Conservation (phyloP, 2,113 vertebrate genomes). For the Dasyprocta punctata region DNA sequence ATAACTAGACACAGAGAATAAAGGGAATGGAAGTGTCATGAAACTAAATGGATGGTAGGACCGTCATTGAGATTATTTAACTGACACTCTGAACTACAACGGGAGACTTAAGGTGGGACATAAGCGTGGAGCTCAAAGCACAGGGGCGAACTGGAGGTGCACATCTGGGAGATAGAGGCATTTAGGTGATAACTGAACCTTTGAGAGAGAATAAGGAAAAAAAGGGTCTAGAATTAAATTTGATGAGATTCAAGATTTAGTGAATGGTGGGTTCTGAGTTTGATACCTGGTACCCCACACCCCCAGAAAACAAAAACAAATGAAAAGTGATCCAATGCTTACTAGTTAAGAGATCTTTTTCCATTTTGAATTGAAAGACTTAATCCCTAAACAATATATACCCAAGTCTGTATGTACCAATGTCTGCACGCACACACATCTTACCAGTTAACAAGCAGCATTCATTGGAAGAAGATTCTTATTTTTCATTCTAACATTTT, state of each 20-base stretch:
- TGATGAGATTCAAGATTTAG: background rate
- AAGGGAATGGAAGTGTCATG: background rate
- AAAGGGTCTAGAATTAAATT: background rate
- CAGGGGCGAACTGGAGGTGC: background rate
- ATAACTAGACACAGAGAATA: background rate
- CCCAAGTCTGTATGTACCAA: background rate
- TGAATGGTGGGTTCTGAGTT: background rate
- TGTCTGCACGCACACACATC: background rate
- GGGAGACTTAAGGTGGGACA: background rate
- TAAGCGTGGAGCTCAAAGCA: background rate
- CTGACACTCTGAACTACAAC: background rate
- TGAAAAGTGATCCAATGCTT: constrained; percentile 26
- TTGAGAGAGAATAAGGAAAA: background rate
- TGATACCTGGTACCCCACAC: too few relatives aligned
- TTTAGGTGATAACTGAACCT: background rate
- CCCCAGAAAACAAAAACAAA: too few relatives aligned
- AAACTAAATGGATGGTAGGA: background rate
- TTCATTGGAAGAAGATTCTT: background rate
- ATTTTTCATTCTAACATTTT: background rate
- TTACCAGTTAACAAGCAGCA: background rate
- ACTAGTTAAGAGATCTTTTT: background rate
- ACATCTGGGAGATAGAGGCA: background rate
- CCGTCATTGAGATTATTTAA: background rate
- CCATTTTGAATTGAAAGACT: background rate
- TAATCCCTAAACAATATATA: background rate